Evolutionary conservation across 53 echinoderm and acorn worm species (phyloP).

Genomic region (Echinarachnius parma): DNA sequence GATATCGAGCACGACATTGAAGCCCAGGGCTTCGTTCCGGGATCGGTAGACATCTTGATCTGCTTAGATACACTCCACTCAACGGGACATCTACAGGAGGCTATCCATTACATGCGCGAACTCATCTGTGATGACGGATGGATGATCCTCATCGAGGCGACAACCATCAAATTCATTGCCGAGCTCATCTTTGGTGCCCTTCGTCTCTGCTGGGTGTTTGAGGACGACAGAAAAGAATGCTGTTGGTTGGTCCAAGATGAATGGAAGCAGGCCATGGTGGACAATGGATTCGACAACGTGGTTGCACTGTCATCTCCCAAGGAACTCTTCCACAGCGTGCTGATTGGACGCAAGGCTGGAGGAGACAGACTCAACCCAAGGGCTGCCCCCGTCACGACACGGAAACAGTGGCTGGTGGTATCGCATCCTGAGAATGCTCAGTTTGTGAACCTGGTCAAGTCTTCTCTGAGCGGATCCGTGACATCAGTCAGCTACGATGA

Average conservation of each 20-base stretch:
- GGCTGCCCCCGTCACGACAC: constrained; percentile 29
- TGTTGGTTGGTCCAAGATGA: constrained; percentile 75
- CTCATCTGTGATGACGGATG: constrained; percentile 71
- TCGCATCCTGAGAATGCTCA: constrained; percentile 41
- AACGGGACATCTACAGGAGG: constrained; percentile 61
- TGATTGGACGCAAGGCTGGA: constrained; percentile 76
- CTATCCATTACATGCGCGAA: constrained; percentile 61
- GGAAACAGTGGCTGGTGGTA: constrained; percentile 40
- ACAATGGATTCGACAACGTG: constrained; percentile 69
- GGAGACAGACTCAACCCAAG: constrained; percentile 29
- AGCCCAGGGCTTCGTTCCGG: constrained; percentile 78
- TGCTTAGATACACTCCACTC: constrained; percentile 88
- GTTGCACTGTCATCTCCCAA: constrained; percentile 68
- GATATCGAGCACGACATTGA: constrained; percentile 81
- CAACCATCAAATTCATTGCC: constrained; percentile 63
- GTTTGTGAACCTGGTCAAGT: constrained; percentile 30
- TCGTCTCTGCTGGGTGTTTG: constrained; percentile 76
- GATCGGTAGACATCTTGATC: constrained; percentile 75
- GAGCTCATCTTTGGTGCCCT: constrained; percentile 86
- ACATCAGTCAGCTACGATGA: constrained; percentile 30
- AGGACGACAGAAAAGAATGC: constrained; percentile 75
- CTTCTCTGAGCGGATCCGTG: constrained; percentile 30
- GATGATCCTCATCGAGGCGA: constrained; percentile 75
- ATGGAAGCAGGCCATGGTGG: constrained; percentile 55
- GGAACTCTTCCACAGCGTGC: constrained; percentile 85